phyloP scores from a whole-genome alignment of 2,797 vertebrate species.

The Premnoplex brunnescens region DNA sequence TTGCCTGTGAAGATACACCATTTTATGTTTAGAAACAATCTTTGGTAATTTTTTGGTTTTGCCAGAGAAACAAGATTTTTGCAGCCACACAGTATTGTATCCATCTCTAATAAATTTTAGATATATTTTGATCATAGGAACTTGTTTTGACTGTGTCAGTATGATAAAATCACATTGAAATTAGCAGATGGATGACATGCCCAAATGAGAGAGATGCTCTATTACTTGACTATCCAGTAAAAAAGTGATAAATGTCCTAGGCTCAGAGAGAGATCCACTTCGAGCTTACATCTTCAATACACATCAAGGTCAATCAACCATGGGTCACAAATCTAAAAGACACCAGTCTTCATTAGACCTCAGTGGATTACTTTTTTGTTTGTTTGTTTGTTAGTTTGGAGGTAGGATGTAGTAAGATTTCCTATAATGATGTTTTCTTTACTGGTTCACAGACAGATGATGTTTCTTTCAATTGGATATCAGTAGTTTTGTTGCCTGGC shows the following conservation, averaged over 20 bases:
- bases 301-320: neutral
- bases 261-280: accelerated
- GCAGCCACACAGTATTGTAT: neutral
- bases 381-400: neutral
- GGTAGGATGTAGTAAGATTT: neutral
- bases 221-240: neutral
- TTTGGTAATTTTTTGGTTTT: neutral
- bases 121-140: neutral
- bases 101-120: neutral
- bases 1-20: neutral
- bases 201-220: neutral
- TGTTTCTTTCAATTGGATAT: neutral
- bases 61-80: neutral
- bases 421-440: neutral
- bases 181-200: neutral
- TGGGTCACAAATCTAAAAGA: neutral
- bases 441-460: neutral
- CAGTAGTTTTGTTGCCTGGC: neutral
- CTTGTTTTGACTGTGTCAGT: neutral
- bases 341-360: neutral
- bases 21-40: neutral
- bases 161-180: neutral
- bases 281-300: neutral
- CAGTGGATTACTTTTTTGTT: neutral
- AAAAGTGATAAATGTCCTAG: neutral